These are phyloP conservation scores for Eubasilissa splendida DNA, from an alignment of 2,888 invertebrate species.

Conservation along the genomic window DNA sequence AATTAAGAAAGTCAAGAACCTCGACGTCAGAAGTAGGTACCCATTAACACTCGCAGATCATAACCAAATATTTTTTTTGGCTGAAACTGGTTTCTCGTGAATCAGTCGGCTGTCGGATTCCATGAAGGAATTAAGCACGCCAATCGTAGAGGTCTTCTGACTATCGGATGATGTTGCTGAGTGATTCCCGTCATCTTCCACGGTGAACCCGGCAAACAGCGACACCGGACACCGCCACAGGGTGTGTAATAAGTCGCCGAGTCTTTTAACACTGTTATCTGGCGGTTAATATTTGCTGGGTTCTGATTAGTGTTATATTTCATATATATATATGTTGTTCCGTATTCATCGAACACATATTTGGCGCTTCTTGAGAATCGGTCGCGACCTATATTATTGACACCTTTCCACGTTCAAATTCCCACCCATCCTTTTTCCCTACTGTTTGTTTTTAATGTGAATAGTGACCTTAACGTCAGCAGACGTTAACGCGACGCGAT, in stretches of 20 bases:
- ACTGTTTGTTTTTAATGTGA: too few relatives aligned
- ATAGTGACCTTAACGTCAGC: too few relatives aligned
- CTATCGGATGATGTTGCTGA: slow-evolving; percentile 14
- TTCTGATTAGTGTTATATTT: too few relatives aligned
- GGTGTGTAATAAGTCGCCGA: not conserved
- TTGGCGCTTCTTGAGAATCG: too few relatives aligned
- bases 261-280: not conserved
- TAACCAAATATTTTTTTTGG: not conserved
- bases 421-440: too few relatives aligned
- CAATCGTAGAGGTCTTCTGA: not conserved
- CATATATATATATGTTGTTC: too few relatives aligned
- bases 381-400: too few relatives aligned
- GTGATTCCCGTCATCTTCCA: slow-evolving; percentile 3
- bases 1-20: too few relatives aligned
- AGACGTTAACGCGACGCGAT: too few relatives aligned
- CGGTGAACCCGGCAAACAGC: not conserved
- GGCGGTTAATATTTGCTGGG: too few relatives aligned
- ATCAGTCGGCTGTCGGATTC: slow-evolving; percentile 1
- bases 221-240: not conserved
- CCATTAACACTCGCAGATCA: not conserved
- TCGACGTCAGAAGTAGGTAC: not conserved
- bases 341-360: too few relatives aligned
- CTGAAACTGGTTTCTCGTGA: slow-evolving; percentile 24
- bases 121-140: not conserved
- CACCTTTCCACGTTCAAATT: too few relatives aligned